Conservation (phyloP, 2,888 invertebrate genomes). For the Andrena camellia region DNA sequence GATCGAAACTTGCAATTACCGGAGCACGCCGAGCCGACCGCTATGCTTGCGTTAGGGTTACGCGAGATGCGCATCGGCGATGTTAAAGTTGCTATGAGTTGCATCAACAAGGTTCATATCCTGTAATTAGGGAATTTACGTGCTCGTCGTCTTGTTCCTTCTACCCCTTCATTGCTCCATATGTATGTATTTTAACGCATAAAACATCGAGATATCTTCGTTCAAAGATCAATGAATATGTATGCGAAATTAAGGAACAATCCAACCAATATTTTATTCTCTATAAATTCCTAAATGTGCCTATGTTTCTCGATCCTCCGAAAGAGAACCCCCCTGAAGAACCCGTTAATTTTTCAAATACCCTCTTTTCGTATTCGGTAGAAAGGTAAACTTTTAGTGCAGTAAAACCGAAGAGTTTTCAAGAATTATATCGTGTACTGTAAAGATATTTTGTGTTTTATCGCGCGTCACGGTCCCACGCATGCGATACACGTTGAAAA, state of each 20-base stretch:
- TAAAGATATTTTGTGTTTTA: slow-evolving; percentile 3
- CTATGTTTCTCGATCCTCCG: no score
- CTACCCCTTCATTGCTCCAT: background rate
- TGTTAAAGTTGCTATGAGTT: slow-evolving; percentile 90
- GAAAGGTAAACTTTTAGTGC: background rate
- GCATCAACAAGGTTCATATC: slow-evolving; percentile 91
- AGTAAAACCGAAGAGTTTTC: background rate
- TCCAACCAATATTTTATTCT: no score
- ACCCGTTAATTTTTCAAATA: background rate
- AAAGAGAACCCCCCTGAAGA: no score
- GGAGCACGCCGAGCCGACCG: slow-evolving; percentile 92
- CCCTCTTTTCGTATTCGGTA: background rate
- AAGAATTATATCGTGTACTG: background rate
- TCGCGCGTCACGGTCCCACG: no score
- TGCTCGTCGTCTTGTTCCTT: background rate
- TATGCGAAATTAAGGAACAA: no score
- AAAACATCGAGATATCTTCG: background rate
- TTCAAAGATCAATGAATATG: no score
- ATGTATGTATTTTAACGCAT: background rate
- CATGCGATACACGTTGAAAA: no score
- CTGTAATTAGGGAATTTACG: background rate
- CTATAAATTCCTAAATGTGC: no score
- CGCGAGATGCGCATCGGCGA: slow-evolving; percentile 92
- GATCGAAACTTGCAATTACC: slow-evolving; percentile 92
- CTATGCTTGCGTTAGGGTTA: slow-evolving; percentile 91